phyloP scores from a whole-genome alignment of 2,888 invertebrate genomes.

The Perizoma affinitatum region DNA sequence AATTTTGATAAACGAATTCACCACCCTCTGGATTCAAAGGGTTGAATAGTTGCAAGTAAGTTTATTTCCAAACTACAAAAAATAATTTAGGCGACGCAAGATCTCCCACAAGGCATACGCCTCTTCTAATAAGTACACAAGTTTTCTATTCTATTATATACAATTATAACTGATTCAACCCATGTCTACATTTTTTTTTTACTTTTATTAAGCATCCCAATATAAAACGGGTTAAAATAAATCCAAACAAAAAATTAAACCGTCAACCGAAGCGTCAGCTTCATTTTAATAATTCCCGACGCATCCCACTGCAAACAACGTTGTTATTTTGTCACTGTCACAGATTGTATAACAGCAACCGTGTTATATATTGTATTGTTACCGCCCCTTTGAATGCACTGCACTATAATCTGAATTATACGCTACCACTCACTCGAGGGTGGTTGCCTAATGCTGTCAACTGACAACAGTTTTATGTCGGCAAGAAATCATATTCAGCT shows the following conservation, averaged over 20 bases:
- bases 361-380: slow-evolving; percentile 5
- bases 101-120: no score
- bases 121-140: no score
- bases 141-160: no score
- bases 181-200: not conserved
- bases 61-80: no score
- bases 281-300: slow-evolving; percentile 17
- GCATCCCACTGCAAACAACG: slow-evolving; percentile 5
- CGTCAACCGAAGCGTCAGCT: slow-evolving; percentile 5
- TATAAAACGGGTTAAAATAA: slow-evolving; percentile 5
- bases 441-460: slow-evolving; percentile 16
- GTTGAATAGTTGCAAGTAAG: no score
- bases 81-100: no score
- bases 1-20: no score
- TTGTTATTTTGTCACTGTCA: slow-evolving; percentile 7
- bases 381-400: slow-evolving; percentile 33
- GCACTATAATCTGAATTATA: slow-evolving; percentile 46
- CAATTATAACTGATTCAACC: not conserved
- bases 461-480: slow-evolving; percentile 2
- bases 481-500: not conserved
- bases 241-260: slow-evolving; percentile 15
- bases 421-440: slow-evolving; percentile 34
- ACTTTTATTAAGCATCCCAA: not conserved
- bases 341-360: slow-evolving; percentile 10
- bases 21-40: no score